A percentile compares a stretch with the other conserved stretches of the same genome.
These are phyloP conservation scores for Bradysia coprophila DNA, from an alignment of 1,140 invertebrate genomes.

Conservation along the genomic window DNA sequence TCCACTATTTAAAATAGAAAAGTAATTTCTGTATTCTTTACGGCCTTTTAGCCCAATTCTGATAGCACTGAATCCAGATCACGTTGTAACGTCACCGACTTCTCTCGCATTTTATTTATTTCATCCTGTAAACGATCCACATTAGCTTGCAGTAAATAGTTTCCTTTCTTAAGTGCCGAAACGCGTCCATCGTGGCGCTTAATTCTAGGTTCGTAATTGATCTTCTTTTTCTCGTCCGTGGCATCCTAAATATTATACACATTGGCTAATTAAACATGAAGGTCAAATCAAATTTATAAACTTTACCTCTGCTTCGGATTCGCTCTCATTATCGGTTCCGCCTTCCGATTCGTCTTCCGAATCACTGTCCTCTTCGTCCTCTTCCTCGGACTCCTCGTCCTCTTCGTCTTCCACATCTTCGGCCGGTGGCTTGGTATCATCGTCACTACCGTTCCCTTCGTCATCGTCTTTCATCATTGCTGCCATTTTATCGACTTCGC, in stretches of 20 bases:
- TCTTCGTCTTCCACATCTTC: conserved; percentile 42
- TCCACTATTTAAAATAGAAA: no score
- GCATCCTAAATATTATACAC: conserved; percentile 36
- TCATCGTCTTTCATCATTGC: conserved; percentile 59
- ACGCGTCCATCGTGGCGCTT: conserved; percentile 60
- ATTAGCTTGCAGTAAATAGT: conserved; percentile 66
- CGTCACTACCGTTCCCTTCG: conserved; percentile 50
- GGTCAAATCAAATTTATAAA: conserved; percentile 1
- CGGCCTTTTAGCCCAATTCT: conserved; percentile 20
- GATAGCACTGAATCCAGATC: conserved; percentile 50
- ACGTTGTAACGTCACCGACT: conserved; percentile 52
- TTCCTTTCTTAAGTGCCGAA: conserved; percentile 64
- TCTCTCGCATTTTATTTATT: conserved; percentile 58
- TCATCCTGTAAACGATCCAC: conserved; percentile 71
- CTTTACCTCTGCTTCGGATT: conserved; percentile 36
- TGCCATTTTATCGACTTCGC: conserved; percentile 79
- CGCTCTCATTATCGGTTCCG: conserved; percentile 42
- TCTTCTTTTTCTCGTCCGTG: conserved; percentile 38
- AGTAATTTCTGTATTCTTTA: no score
- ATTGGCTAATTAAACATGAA: neutral
- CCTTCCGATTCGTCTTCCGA: conserved; percentile 29
- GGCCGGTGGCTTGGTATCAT: conserved; percentile 25
- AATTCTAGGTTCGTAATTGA: conserved; percentile 34
- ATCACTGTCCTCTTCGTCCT: conserved; percentile 34
- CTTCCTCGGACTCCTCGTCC: conserved; percentile 34